These are phyloP conservation scores for Indicator indicator DNA, from an alignment of 2,113 vertebrate species.

Conservation along the genomic window DNA sequence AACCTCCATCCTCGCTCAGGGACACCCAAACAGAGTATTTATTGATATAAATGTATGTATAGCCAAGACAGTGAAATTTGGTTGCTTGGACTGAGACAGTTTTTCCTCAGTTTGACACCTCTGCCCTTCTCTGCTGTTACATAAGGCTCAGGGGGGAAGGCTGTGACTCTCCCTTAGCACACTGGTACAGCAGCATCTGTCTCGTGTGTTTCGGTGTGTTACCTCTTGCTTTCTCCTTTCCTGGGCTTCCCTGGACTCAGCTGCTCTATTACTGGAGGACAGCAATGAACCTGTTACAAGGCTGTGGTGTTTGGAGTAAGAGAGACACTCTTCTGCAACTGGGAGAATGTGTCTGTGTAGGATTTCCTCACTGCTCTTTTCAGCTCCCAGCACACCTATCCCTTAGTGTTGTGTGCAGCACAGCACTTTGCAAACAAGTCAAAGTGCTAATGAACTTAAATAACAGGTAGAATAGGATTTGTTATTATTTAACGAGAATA, in stretches of 20 bases:
- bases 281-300: neutral
- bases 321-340: neutral
- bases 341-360: neutral
- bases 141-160: neutral
- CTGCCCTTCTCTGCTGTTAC: neutral
- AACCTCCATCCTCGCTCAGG: neutral
- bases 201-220: neutral
- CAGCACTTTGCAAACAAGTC: neutral
- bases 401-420: neutral
- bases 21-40: accelerated
- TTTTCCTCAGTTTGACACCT: neutral
- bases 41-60: neutral
- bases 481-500: neutral
- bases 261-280: neutral
- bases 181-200: neutral
- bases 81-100: neutral
- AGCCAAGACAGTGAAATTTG: neutral
- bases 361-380: neutral
- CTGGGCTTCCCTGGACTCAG: neutral
- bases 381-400: neutral
- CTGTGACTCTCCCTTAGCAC: neutral
- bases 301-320: neutral
- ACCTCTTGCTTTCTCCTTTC: neutral
- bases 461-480: neutral
- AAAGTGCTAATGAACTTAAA: neutral